phyloP scores from a whole-genome alignment of 1,140 invertebrate genomes.

The Drosophila melanica region DNA sequence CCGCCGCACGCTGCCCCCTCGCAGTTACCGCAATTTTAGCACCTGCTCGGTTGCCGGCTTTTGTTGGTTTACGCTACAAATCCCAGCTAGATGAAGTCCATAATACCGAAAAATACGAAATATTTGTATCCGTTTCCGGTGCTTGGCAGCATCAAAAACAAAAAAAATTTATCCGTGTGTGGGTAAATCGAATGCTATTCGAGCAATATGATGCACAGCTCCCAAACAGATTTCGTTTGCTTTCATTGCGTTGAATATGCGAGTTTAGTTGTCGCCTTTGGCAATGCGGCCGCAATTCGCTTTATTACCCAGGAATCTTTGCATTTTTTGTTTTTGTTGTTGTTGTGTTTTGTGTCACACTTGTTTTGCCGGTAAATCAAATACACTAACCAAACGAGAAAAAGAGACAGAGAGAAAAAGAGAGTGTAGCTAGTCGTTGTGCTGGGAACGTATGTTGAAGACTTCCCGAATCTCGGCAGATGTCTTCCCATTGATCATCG shows the following conservation, averaged over 20 bases:
- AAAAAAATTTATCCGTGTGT: constrained; percentile 20
- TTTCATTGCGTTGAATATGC: constrained; percentile 24
- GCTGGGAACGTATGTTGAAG: not conserved
- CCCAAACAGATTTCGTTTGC: constrained; percentile 28
- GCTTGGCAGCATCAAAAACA: constrained; percentile 22
- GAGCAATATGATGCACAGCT: constrained; percentile 37
- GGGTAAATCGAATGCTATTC: constrained; percentile 18
- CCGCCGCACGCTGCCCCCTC: not conserved
- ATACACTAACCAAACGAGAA: constrained; percentile 1
- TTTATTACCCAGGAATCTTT: constrained; percentile 2
- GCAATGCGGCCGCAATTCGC: constrained; percentile 7
- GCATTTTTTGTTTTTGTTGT: not conserved
- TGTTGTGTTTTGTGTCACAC: not conserved
- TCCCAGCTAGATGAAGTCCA: constrained; percentile 55
- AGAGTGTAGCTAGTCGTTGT: constrained; percentile 85
- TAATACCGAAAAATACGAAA: constrained; percentile 58
- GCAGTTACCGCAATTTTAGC: not conserved
- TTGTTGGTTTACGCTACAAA: constrained; percentile 51
- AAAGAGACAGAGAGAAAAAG: constrained; percentile 91
- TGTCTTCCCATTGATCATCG: constrained; percentile 1
- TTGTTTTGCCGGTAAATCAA: no score
- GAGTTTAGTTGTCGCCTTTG: constrained; percentile 10
- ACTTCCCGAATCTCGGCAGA: not conserved
- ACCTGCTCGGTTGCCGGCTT: constrained; percentile 37
- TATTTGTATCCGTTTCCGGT: constrained; percentile 58